phyloP scores from a whole-genome alignment of 2,888 invertebrate species.

The Coelinius sp. region DNA sequence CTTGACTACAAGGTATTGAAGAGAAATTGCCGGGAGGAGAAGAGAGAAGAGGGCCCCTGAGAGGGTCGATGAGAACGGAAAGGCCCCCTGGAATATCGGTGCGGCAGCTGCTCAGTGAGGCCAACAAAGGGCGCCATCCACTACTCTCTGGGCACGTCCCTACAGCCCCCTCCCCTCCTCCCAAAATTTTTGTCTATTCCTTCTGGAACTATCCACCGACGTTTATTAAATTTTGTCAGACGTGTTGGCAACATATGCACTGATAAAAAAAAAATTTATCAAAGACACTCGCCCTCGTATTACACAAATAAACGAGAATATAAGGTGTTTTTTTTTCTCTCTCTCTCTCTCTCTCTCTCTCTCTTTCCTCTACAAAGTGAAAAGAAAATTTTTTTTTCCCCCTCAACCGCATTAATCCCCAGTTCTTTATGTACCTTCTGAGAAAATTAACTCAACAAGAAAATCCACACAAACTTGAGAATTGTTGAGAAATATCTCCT shows the following conservation, averaged over 20 bases:
- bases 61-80: slow-evolving; percentile 68
- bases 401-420: background rate
- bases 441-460: background rate
- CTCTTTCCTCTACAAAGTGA: background rate
- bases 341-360: no score
- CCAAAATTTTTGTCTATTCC: background rate
- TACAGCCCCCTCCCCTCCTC: background rate
- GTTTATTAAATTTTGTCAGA: background rate
- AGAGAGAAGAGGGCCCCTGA: slow-evolving; percentile 40
- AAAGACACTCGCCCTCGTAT: background rate
- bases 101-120: slow-evolving; percentile 39
- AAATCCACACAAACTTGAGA: background rate
- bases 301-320: slow-evolving; percentile 2
- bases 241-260: background rate
- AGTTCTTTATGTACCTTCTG: background rate
- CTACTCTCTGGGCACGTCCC: slow-evolving; percentile 19
- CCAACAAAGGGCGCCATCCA: slow-evolving; percentile 41
- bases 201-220: background rate
- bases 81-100: slow-evolving; percentile 42
- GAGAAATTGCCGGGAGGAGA: slow-evolving; percentile 19
- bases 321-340: background rate
- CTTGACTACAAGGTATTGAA: background rate
- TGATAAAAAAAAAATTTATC: slow-evolving; percentile 5
- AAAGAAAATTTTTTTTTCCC: background rate
- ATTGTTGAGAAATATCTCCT: background rate